Evolutionary conservation across 2,797 vertebrate species (phyloP), one percentile per base, ranked within the genome.

Genomic region (Clamator glandarius): DNA sequence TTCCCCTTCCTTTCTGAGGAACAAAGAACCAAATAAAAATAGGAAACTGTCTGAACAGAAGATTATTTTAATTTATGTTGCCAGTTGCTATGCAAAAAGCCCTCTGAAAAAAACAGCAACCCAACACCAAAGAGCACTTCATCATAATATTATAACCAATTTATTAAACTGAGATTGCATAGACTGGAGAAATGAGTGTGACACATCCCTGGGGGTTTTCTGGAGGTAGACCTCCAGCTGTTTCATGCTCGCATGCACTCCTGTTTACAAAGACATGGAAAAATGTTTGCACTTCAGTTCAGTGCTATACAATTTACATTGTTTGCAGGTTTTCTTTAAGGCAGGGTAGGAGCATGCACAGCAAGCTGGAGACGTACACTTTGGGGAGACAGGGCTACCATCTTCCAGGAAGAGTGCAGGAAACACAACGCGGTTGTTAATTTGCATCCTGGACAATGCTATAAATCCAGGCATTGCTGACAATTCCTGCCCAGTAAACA

Each of bases 151-250:
- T 95, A 94, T 97, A 95, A 97, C 92, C 89, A 96, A 96, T 95
- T 91, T 95, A 96, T 96, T 96, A 97, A 97, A 93, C 72, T 1
- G 20, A 92, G 87, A 87, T 88, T 93, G 46, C 84, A 92, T 36
- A 95, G 89, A 92, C 86, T 92, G 77, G 84, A 80, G 78, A 91
- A 94, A 95, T 69, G 84, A 86, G 33, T 87, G 81, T 94, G 89
- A 92, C 76, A 44, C 59, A 84, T 89, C 91, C 73, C 82, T 25
- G 12, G 64, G 92, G 84, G 31, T 67, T 95, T 95, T 87, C 64
- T 81, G 87, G 91, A 96, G 93, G 91, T 89, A 90, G 93, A 97
- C 92, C 92, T 96, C 94, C 94, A 97, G 93, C 94, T 97, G 87
- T 96, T 97, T 91, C 90, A 62, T 96, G 96, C 90, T 84, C 93